Conservation (phyloP, 1,140 invertebrate species). For the Matsumurasca onukii region DNA sequence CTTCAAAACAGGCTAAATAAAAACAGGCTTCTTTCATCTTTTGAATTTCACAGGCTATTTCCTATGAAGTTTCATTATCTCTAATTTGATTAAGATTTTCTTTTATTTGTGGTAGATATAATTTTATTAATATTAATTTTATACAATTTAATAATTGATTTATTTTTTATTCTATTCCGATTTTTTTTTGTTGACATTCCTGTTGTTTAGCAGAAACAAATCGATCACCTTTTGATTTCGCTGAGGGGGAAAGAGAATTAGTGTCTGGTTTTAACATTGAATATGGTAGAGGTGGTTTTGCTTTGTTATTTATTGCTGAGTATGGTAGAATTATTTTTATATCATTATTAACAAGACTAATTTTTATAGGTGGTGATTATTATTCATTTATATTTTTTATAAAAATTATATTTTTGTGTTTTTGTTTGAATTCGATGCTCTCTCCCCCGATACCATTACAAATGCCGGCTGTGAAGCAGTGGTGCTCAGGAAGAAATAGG, state of each 20-base stretch:
- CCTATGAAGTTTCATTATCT: too few species aligned
- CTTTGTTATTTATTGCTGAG: conserved; percentile 70
- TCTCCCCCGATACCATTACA: not conserved
- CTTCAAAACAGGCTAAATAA: too few species aligned
- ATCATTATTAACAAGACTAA: conserved; percentile 52
- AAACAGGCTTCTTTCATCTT: too few species aligned
- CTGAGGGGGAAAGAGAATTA: conserved; percentile 71
- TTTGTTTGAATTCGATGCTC: not conserved
- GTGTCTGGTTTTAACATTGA: conserved; percentile 68
- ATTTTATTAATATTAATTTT: not conserved
- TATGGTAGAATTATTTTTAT: conserved; percentile 70
- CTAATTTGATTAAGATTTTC: too few species aligned
- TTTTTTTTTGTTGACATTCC: conserved; percentile 56
- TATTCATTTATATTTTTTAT: too few species aligned
- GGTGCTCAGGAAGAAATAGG: too few species aligned
- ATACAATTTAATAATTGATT: conserved; percentile 45
- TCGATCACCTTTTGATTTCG: conserved; percentile 77
- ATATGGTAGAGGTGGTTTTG: conserved; percentile 56
- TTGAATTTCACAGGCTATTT: too few species aligned
- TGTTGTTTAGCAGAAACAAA: conserved; percentile 67
- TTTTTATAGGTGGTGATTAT: too few species aligned
- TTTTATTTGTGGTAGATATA: too few species aligned
- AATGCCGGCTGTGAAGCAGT: too few species aligned
- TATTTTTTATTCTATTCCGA: conserved; percentile 52
- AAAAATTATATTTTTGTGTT: not conserved